phyloP scores from a whole-genome alignment of 2,888 invertebrate species.

The Smittia sp. region DNA sequence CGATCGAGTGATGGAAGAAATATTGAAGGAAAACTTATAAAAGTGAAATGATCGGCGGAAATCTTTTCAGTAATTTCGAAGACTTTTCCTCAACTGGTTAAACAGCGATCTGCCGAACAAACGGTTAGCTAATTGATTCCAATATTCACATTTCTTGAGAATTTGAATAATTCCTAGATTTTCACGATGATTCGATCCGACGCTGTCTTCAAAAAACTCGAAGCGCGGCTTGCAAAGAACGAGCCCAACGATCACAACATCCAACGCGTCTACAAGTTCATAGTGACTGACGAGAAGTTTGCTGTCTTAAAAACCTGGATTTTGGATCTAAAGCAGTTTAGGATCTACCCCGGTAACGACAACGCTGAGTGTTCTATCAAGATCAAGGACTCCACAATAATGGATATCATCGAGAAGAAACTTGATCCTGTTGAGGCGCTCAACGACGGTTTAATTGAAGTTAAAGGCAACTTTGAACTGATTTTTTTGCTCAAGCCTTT shows the following conservation, averaged over 20 bases:
- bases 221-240: conserved; percentile 42
- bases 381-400: conserved; percentile 42
- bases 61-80: background rate
- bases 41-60: background rate
- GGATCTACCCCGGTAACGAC: conserved; percentile 34
- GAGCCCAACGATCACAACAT: conserved; percentile 42
- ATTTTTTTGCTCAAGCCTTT: conserved; percentile 8
- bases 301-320: conserved; percentile 43
- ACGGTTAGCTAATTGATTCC: too few relatives aligned
- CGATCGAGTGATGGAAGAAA: too few relatives aligned
- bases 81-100: too few relatives aligned
- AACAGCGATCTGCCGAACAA: too few relatives aligned
- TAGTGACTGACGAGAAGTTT: conserved; percentile 42
- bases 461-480: conserved; percentile 43
- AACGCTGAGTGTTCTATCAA: conserved; percentile 42
- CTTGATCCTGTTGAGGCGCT: conserved; percentile 42
- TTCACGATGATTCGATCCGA: conserved; percentile 42
- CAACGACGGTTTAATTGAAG: conserved; percentile 43
- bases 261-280: conserved; percentile 43
- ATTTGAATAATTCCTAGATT: background rate
- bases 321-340: conserved; percentile 43
- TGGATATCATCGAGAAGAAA: conserved; percentile 41
- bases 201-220: conserved; percentile 42
- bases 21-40: background rate
- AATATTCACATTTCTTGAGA: too few relatives aligned